A percentile compares a stretch with the other conserved stretches of the same genome.
phyloP scores from a whole-genome alignment of 2,797 vertebrate genomes.

The Pseudochaenichthys georgianus region DNA sequence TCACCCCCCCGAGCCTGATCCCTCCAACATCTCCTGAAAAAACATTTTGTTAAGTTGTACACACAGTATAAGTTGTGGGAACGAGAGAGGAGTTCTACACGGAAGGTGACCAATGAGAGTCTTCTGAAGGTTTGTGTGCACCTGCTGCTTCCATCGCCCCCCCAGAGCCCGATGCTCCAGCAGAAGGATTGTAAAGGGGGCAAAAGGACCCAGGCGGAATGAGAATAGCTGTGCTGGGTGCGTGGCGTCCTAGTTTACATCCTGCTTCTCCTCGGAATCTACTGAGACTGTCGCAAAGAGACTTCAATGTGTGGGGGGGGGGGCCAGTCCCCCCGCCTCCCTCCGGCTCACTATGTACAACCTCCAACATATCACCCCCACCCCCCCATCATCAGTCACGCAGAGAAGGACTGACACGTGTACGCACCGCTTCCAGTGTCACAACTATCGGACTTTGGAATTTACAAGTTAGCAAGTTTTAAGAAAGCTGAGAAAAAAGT shows the following conservation, averaged over 20 bases:
- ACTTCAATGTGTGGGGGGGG: conserved; percentile 40
- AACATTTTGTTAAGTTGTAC: neutral
- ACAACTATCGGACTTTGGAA: conserved; percentile 58
- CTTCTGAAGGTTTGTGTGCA: conserved; percentile 15
- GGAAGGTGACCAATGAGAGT: conserved; percentile 43
- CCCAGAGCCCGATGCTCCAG: conserved; percentile 24
- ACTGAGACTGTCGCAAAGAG: conserved; percentile 58
- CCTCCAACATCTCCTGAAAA: neutral
- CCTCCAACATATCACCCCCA: conserved; percentile 65
- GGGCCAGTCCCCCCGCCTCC: conserved; percentile 31
- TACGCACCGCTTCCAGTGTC: conserved; percentile 79
- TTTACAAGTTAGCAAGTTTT: conserved; percentile 74
- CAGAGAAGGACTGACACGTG: conserved; percentile 70
- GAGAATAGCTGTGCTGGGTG: conserved; percentile 50
- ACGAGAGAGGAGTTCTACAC: neutral
- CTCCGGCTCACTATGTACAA: conserved; percentile 39
- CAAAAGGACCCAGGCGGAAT: conserved; percentile 38
- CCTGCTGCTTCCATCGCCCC: conserved; percentile 4
- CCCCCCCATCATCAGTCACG: conserved; percentile 33
- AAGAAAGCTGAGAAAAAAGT: conserved; percentile 58
- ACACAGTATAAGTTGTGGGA: neutral
- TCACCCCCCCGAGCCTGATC: neutral
- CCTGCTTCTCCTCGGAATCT: conserved; percentile 22
- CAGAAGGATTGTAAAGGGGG: conserved; percentile 25
- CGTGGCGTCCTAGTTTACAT: conserved; percentile 66